Evolutionary conservation across 2,888 invertebrate genomes (phyloP).

Genomic region (Eledona agricola): DNA sequence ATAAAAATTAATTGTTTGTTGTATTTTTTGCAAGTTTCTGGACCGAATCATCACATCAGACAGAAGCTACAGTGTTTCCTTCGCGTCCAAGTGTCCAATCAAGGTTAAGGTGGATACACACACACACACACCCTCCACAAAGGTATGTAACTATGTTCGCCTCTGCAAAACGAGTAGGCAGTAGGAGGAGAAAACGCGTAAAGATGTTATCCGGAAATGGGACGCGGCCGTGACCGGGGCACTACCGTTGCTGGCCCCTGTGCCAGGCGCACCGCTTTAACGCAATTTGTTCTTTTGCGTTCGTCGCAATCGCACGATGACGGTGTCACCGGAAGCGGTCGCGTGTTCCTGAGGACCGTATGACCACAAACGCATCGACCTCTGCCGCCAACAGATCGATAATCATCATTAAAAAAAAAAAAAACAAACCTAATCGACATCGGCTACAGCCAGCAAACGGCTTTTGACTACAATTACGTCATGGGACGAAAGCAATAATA

Average conservation of each 20-base stretch:
- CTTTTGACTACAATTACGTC: slow-evolving; percentile 60
- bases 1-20: slow-evolving; percentile 55
- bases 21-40: no score
- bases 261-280: slow-evolving; percentile 47
- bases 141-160: no score
- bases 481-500: slow-evolving; percentile 54
- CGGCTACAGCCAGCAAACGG: no score
- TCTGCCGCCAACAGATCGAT: slow-evolving; percentile 5
- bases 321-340: slow-evolving; percentile 47
- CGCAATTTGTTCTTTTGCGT: slow-evolving; percentile 52
- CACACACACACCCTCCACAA: no score
- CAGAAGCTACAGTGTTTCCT: no score
- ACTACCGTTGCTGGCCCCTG: slow-evolving; percentile 37
- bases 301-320: slow-evolving; percentile 46
- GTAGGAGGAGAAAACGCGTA: no score
- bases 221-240: slow-evolving; percentile 51
- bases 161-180: no score
- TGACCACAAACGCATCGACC: slow-evolving; percentile 35
- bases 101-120: no score
- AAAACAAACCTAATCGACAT: no score
- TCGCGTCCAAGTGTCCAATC: no score
- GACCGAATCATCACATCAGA: no score
- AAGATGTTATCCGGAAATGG: slow-evolving; percentile 31
- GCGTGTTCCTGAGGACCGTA: slow-evolving; percentile 44
- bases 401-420: slow-evolving; percentile 5